Evolutionary conservation across 2,888 invertebrate species (phyloP).

Genomic region (Sarcophaga carnaria): DNA sequence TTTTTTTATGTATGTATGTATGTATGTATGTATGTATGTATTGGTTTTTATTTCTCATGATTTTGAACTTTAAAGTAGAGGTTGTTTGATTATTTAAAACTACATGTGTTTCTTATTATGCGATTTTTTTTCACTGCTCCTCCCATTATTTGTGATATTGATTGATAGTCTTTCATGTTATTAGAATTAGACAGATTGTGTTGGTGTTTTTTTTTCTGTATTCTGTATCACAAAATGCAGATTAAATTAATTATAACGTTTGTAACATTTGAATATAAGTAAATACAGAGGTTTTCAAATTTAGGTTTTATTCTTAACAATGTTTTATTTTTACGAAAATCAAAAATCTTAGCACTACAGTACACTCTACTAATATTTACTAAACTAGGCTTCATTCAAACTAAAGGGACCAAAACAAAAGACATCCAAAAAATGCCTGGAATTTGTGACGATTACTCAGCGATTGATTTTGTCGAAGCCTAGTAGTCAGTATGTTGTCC

Average conservation of each 20-base stretch:
- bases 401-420: too few species aligned
- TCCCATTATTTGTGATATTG: constrained; percentile 14
- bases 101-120: not conserved
- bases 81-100: not conserved
- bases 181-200: not conserved
- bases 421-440: too few species aligned
- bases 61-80: constrained; percentile 31
- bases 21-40: not conserved
- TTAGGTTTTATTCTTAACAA: too few species aligned
- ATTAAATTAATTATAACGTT: not conserved
- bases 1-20: not conserved
- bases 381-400: too few species aligned
- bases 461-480: too few species aligned
- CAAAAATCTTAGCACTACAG: too few species aligned
- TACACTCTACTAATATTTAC: too few species aligned
- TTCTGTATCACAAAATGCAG: not conserved
- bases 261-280: not conserved
- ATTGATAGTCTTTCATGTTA: constrained; percentile 41
- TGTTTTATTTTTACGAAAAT: too few species aligned
- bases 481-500: too few species aligned
- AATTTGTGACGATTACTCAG: too few species aligned
- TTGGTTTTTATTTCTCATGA: constrained; percentile 25
- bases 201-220: constrained; percentile 25
- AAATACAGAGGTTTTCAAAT: not conserved
- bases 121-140: not conserved